These are phyloP conservation scores for Teinopalpus imperialis DNA, from an alignment of 2,888 invertebrate species.

Conservation along the genomic window DNA sequence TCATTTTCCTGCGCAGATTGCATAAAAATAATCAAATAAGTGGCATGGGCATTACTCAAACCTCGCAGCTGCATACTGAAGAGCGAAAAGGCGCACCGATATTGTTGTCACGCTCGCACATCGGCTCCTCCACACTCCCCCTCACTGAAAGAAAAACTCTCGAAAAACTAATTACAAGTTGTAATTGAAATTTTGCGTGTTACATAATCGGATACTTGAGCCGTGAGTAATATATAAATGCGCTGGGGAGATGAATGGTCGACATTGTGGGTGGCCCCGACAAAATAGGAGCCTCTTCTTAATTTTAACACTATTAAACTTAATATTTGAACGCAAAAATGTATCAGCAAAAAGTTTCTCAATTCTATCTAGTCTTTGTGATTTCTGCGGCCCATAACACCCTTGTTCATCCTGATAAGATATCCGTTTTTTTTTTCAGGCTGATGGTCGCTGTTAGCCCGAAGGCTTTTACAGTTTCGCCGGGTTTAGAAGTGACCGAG, in stretches of 20 bases:
- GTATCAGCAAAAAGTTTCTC: not conserved
- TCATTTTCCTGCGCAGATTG: constrained; percentile 76
- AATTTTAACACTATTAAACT: constrained; percentile 65
- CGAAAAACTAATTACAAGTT: constrained; percentile 83
- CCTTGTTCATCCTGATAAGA: no score
- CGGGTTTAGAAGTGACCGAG: no score
- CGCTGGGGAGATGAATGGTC: constrained; percentile 75
- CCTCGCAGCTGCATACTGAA: constrained; percentile 42
- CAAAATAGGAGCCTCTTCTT: constrained; percentile 58
- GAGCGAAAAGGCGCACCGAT: constrained; percentile 43
- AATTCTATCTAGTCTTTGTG: no score
- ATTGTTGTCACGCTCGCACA: constrained; percentile 48
- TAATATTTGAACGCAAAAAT: constrained; percentile 26
- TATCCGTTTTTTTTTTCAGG: no score
- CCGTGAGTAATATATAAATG: constrained; percentile 82
- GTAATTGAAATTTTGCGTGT: constrained; percentile 84
- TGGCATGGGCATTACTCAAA: constrained; percentile 77
- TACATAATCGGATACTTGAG: constrained; percentile 83
- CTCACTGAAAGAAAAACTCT: constrained; percentile 82
- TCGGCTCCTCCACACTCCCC: constrained; percentile 63
- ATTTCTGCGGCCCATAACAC: no score
- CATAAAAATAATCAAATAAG: constrained; percentile 81
- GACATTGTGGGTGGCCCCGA: constrained; percentile 52
- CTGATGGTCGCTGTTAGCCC: no score
- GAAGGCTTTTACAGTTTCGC: no score